Evolutionary conservation across 1,140 invertebrate species (phyloP), one percentile per base, ranked within the genome.

Genomic region (Zelostemma sp.): DNA sequence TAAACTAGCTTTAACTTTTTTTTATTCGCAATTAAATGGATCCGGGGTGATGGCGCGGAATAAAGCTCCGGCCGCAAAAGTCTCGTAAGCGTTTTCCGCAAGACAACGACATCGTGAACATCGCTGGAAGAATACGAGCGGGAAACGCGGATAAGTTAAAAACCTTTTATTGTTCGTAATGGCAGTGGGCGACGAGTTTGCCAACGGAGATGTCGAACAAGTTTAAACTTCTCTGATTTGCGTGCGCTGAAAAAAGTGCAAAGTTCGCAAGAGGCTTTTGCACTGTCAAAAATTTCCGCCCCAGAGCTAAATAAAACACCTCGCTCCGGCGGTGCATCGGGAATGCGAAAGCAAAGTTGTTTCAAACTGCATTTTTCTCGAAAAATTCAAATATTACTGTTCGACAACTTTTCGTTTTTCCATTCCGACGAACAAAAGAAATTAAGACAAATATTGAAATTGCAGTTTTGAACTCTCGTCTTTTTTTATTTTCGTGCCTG

Each of bases 21-120:
- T 70, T 65, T 65, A 70, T 65, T 58, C 58, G 61, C 61, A 70
- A 70, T 70, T 65, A 70, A 65, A 70, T 70, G 53, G 58, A 70
- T 65, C 60, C 21, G 18, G 54, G 61, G 57, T 49, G 68, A 62
- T 62, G 62, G 58, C 49, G 57, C 48, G 61, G 62, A 70, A 70
- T 70, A 65, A 70, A 70, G 50, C 61, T 38, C 35, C 8, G 8
- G 3, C 21, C 3, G 21, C 21, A 25, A 25, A 25, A 57, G 31
- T 57, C 61, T 70, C 61, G 68, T 70, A 65, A 70, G 61, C 64
- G 68, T 61, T 65, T 48, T 35, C 21, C 50, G 47, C 48, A 58
- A 65, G 53, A 71, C 58, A 65, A 65, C 47, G 58, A 62, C 50
- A 63, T 48, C 66, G 66, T 50, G 62, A 65, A 60, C 48, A 62